Percentiles rank a stretch among this genome's conserved stretches.
Evolutionary conservation across 2,113 vertebrate species (phyloP).

Genomic region (Zosterops pallidus): DNA sequence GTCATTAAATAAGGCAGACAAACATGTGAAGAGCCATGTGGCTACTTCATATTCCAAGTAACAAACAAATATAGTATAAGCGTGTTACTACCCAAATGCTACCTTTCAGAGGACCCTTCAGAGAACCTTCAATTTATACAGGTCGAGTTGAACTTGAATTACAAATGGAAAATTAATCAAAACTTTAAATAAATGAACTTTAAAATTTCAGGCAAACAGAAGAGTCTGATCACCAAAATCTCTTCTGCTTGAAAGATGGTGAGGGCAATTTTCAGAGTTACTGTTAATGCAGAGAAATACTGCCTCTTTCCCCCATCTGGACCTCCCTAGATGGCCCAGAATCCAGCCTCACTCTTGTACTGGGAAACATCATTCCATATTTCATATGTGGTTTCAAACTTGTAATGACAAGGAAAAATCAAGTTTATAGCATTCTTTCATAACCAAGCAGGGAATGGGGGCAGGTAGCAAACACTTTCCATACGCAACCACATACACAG

Average conservation of each 20-base stretch:
- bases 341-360: neutral
- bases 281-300: neutral
- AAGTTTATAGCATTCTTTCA: neutral
- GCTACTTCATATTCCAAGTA: neutral
- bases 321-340: neutral
- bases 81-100: neutral
- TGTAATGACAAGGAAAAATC: neutral
- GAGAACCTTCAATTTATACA: neutral
- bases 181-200: neutral
- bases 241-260: neutral
- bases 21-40: neutral
- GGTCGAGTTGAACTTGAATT: neutral
- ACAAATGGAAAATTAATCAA: neutral
- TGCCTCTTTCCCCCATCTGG: neutral
- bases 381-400: neutral
- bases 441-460: neutral
- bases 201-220: neutral
- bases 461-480: neutral
- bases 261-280: neutral
- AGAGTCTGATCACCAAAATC: neutral
- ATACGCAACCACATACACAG: neutral
- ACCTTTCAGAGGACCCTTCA: neutral
- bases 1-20: neutral
- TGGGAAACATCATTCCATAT: neutral
- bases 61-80: neutral